Percentiles rank a stretch among this genome's conserved stretches.
phyloP scores from a whole-genome alignment of 2,797 vertebrate species.

The Takifugu ocellatus region DNA sequence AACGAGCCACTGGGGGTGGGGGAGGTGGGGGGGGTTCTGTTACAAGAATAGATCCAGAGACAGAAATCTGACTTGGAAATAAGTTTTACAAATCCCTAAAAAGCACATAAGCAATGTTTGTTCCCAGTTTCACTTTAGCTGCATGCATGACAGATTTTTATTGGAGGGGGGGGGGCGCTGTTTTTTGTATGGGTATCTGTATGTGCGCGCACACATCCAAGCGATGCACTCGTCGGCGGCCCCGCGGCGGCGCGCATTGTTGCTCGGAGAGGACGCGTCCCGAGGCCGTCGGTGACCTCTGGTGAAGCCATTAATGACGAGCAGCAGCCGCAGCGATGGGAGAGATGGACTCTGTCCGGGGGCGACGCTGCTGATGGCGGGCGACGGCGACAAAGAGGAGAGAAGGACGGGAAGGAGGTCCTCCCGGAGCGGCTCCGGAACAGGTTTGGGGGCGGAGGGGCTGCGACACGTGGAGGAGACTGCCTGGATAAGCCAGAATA shows the following conservation, averaged over 20 bases:
- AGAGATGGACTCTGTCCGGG: constrained; percentile 77
- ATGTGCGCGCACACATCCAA: constrained; percentile 41
- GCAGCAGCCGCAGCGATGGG: constrained; percentile 74
- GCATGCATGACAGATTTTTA: constrained; percentile 23
- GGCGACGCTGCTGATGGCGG: constrained; percentile 73
- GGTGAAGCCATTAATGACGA: constrained; percentile 81
- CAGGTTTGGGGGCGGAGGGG: too few relatives aligned
- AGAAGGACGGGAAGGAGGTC: constrained; percentile 50
- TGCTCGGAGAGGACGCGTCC: constrained; percentile 74
- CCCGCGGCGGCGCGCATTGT: constrained; percentile 63
- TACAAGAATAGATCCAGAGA: constrained; percentile 61
- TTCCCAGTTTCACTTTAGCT: constrained; percentile 20
- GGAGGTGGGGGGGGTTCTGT: constrained; percentile 47
- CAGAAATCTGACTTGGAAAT: constrained; percentile 58
- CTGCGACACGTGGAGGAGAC: constrained; percentile 54
- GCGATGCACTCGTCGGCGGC: constrained; percentile 65
- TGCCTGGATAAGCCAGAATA: constrained; percentile 55
- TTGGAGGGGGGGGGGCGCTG: constrained; percentile 26
- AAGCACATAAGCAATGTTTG: constrained; percentile 16
- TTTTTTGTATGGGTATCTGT: constrained; percentile 33
- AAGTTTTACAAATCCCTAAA: constrained; percentile 13
- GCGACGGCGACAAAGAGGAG: constrained; percentile 63
- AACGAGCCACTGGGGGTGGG: constrained; percentile 55
- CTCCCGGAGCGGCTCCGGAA: constrained; percentile 66
- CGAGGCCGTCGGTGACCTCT: constrained; percentile 74